Evolutionary conservation across 2,797 vertebrate genomes (phyloP).

Genomic region (Sebastes cheni): DNA sequence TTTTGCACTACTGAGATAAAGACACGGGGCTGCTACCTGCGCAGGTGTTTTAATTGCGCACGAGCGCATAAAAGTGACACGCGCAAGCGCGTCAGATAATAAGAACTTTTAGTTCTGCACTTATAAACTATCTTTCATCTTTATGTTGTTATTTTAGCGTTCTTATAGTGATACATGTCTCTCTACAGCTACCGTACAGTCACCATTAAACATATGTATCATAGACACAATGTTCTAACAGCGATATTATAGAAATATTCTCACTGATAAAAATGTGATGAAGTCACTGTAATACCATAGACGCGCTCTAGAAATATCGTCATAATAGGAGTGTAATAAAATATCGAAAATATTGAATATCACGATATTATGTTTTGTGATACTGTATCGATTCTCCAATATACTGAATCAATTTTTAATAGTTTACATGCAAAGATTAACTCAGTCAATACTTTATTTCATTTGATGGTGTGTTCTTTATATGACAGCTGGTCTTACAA

Average conservation of each 20-base stretch:
- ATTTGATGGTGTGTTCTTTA: too few relatives aligned
- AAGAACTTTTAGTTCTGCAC: background rate
- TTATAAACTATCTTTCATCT: background rate
- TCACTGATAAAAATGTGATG: background rate
- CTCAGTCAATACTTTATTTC: background rate
- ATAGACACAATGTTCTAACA: background rate
- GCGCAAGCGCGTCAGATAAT: background rate
- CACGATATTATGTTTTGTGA: too few relatives aligned
- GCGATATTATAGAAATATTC: background rate
- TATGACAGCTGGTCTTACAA: too few relatives aligned
- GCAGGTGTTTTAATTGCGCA: conserved; percentile 51
- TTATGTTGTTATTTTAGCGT: rapidly evolving
- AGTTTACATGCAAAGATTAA: too few relatives aligned
- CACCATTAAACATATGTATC: too few relatives aligned
- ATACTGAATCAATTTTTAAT: too few relatives aligned
- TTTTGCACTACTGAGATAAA: background rate
- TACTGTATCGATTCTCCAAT: too few relatives aligned
- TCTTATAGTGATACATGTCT: too few relatives aligned
- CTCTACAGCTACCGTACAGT: background rate
- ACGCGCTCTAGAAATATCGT: background rate
- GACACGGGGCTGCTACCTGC: background rate
- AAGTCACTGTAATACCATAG: background rate
- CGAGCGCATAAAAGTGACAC: background rate
- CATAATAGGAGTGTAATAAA: too few relatives aligned
- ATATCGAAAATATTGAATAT: too few relatives aligned